phyloP scores from a whole-genome alignment of 2,113 vertebrate species.

The Leuciscus idus region DNA sequence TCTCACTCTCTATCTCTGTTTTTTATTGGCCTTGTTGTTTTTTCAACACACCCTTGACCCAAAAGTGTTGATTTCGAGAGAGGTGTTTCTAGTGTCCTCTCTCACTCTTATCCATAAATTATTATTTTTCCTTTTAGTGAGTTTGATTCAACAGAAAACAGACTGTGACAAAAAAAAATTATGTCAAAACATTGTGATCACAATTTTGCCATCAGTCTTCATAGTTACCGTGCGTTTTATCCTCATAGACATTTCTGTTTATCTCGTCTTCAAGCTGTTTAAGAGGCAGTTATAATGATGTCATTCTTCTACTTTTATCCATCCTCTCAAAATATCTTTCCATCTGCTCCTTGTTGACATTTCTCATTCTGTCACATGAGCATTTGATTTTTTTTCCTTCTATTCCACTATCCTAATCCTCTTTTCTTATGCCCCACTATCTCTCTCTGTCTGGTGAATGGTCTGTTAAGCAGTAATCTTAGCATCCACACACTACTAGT shows the following conservation, averaged over 20 bases:
- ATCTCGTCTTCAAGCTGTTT: background rate
- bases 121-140: background rate
- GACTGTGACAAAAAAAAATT: background rate
- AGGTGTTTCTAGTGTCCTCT: too few relatives aligned
- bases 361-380: background rate
- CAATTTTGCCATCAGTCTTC: background rate
- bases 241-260: background rate
- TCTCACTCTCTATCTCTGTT: too few relatives aligned
- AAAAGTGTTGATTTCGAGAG: too few relatives aligned
- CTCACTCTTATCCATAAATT: background rate
- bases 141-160: background rate
- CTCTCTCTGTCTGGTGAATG: background rate
- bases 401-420: background rate
- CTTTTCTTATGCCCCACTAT: background rate
- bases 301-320: background rate
- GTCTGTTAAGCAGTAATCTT: constrained; percentile 26
- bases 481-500: background rate
- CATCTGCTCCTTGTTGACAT: background rate
- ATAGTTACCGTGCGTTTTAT: background rate
- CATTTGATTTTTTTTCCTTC: background rate
- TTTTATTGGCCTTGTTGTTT: too few relatives aligned
- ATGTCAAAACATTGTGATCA: background rate
- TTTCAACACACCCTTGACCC: too few relatives aligned
- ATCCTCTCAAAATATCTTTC: background rate
- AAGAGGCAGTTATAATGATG: background rate